Evolutionary conservation across 2,113 vertebrate species (phyloP).

Genomic region (Oncorhynchus tshawytscha): DNA sequence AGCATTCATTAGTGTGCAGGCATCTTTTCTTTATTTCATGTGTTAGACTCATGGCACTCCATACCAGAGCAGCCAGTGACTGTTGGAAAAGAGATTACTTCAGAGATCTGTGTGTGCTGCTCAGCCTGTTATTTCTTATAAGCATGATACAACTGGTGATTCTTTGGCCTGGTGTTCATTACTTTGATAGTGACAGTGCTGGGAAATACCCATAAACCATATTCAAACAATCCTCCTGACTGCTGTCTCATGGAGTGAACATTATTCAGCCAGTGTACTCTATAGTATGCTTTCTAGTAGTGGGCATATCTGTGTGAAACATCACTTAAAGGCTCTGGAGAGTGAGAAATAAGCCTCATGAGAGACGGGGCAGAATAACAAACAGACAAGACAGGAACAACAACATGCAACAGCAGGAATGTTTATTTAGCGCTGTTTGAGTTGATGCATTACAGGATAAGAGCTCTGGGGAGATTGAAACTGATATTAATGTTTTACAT

Average conservation of each 20-base stretch:
- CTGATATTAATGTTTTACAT: not conserved
- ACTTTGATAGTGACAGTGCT: slow-evolving; percentile 1
- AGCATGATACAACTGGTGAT: not conserved
- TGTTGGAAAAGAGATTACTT: too few species aligned
- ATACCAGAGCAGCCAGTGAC: too few species aligned
- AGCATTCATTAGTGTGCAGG: too few species aligned
- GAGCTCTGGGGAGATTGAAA: too few species aligned
- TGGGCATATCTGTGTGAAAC: not conserved
- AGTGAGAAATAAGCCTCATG: not conserved
- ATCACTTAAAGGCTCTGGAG: not conserved
- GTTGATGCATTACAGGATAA: not conserved
- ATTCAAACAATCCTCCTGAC: slow-evolving; percentile 7
- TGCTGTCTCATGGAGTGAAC: not conserved
- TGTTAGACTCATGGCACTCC: too few species aligned
- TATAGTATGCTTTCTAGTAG: too few species aligned
- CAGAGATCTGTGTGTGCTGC: too few species aligned
- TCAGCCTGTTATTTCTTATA: not conserved
- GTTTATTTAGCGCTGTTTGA: slow-evolving; percentile 23
- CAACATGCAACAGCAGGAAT: not conserved
- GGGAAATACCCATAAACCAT: not conserved
- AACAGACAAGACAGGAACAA: not conserved
- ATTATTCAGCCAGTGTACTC: not conserved
- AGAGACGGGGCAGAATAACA: not conserved
- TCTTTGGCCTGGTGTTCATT: not conserved
- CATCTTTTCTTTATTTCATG: too few species aligned